Conservation (phyloP, 2,797 vertebrate species). For the Gallirallus australis region DNA sequence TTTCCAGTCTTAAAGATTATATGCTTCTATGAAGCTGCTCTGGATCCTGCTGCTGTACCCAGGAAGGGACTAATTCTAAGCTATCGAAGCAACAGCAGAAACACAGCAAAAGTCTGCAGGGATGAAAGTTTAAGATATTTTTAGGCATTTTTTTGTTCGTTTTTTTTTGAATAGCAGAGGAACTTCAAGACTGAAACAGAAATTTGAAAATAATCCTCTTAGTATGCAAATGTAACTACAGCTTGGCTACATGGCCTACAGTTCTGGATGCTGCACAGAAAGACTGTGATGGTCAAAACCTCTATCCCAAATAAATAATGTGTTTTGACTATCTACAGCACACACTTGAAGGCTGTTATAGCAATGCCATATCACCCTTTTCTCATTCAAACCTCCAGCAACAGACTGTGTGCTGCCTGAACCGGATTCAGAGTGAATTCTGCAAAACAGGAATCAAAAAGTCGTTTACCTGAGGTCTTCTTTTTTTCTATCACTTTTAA, state of each 20-base stretch:
- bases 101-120: background rate
- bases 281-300: background rate
- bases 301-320: background rate
- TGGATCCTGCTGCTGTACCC: background rate
- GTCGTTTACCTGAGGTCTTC: conserved; percentile 4
- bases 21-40: background rate
- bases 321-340: background rate
- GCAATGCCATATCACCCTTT: background rate
- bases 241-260: background rate
- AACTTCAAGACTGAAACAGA: background rate
- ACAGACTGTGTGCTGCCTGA: background rate
- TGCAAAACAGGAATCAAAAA: conserved; percentile 18
- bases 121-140: background rate
- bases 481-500: background rate
- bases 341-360: background rate
- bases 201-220: background rate
- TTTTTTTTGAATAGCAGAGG: background rate
- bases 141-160: background rate
- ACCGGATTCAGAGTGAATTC: conserved; percentile 6
- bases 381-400: background rate
- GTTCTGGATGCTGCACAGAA: background rate
- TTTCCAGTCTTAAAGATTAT: too few species aligned
- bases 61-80: background rate
- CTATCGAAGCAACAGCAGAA: background rate
- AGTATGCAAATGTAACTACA: background rate